phyloP scores from a whole-genome alignment of 1,140 invertebrate genomes.

The Apolygus lucorum region DNA sequence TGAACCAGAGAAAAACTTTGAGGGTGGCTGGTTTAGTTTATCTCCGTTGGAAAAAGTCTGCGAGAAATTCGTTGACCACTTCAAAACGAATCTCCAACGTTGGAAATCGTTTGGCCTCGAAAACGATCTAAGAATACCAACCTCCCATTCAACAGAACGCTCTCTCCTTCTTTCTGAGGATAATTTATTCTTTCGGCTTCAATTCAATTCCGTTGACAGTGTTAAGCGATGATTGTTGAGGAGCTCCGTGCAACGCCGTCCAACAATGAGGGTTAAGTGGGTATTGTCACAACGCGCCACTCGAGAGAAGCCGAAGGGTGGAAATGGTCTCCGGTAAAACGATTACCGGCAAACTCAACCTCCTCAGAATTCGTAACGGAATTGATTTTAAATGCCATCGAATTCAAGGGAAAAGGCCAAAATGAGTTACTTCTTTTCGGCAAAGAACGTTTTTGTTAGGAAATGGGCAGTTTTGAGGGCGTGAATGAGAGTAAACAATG shows the following conservation, averaged over 20 bases:
- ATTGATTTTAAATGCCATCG: conserved; percentile 6
- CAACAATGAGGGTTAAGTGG: conserved; percentile 1
- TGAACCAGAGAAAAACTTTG: too few species aligned
- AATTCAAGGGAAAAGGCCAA: not conserved
- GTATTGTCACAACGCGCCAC: not conserved
- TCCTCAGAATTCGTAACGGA: not conserved
- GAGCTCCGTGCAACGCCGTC: not conserved
- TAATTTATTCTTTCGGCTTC: conserved; percentile 10
- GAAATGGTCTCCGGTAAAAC: not conserved
- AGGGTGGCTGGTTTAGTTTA: too few species aligned
- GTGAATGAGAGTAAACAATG: not conserved
- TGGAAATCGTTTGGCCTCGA: not conserved
- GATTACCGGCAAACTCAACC: not conserved
- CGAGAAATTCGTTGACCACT: too few species aligned
- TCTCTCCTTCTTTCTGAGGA: not conserved
- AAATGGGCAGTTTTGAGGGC: not conserved
- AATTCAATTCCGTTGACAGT: conserved; percentile 6
- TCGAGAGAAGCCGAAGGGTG: not conserved
- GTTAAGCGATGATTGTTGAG: conserved; percentile 5
- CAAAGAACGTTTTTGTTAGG: too few species aligned
- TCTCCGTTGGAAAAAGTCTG: too few species aligned
- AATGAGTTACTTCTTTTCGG: not conserved
- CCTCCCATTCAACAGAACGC: not conserved
- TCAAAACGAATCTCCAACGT: too few species aligned
- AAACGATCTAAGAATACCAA: not conserved